Conservation (phyloP, 2,888 invertebrate species). For the Ptycholaimellus sp. region DNA sequence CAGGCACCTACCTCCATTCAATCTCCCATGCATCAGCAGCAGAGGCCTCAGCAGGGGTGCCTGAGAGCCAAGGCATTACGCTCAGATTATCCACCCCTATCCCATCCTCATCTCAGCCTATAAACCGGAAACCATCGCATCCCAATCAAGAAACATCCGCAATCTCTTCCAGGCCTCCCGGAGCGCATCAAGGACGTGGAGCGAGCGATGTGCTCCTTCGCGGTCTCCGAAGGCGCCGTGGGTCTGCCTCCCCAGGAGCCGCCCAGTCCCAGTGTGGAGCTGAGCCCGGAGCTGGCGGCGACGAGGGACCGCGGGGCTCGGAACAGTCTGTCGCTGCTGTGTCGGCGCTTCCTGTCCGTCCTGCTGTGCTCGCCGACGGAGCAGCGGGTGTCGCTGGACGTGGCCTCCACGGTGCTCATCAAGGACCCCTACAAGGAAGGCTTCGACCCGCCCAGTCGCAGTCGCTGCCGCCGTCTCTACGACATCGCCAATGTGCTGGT, state of each 20-base stretch:
- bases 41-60: too few species aligned
- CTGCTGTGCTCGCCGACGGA: slow-evolving; percentile 17
- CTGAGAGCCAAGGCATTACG: too few species aligned
- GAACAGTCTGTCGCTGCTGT: slow-evolving; percentile 21
- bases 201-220: slow-evolving; percentile 22
- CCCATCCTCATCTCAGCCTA: too few species aligned
- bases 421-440: slow-evolving; percentile 22
- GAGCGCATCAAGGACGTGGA: slow-evolving; percentile 18
- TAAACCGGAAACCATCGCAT: too few species aligned
- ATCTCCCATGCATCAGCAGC: too few species aligned
- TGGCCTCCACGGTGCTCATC: slow-evolving; percentile 21
- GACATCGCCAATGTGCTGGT: slow-evolving; percentile 54
- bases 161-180: too few species aligned
- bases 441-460: slow-evolving; percentile 21
- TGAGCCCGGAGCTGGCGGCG: neutral
- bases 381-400: slow-evolving; percentile 20
- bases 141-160: too few species aligned
- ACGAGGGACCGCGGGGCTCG: slow-evolving; percentile 9
- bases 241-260: neutral
- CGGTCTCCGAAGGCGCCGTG: slow-evolving; percentile 14
- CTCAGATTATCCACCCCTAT: too few species aligned
- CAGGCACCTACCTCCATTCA: too few species aligned
- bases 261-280: neutral
- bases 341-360: slow-evolving; percentile 23
- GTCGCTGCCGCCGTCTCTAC: slow-evolving; percentile 39